Evolutionary conservation across 2,888 invertebrate genomes (phyloP).

Genomic region (Germaria angustata): DNA sequence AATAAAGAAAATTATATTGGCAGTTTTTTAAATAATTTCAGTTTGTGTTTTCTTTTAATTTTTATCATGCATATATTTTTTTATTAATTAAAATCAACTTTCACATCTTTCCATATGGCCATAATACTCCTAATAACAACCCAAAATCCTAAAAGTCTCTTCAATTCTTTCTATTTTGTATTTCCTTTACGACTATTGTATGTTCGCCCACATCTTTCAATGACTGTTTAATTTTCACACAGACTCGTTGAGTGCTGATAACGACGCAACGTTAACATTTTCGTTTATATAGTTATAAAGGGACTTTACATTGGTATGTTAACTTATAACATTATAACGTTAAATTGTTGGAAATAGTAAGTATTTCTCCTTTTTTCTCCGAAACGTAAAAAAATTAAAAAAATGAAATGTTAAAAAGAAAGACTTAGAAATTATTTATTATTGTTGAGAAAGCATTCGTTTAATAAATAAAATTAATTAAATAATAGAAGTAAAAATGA

Average conservation of each 20-base stretch:
- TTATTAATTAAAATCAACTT: conserved; percentile 50
- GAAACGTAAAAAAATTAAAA: conserved; percentile 2
- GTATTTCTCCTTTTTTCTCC: conserved; percentile 47
- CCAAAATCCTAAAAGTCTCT: conserved; percentile 5
- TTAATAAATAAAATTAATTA: no score
- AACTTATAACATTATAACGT: conserved; percentile 10
- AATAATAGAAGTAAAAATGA: no score
- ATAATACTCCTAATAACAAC: conserved; percentile 25
- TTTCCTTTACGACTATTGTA: not conserved
- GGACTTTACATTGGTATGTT: conserved; percentile 20
- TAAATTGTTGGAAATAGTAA: conserved; percentile 10
- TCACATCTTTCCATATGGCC: conserved; percentile 63
- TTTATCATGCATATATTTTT: not conserved
- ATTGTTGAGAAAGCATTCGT: no score
- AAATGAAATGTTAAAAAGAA: no score
- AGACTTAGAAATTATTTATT: no score
- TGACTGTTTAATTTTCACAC: conserved; percentile 1
- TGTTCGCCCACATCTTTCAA: conserved; percentile 47
- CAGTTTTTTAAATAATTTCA: not conserved
- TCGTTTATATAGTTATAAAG: not conserved
- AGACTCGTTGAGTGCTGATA: not conserved
- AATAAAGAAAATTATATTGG: not conserved
- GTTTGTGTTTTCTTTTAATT: not conserved
- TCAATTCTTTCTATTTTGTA: not conserved
- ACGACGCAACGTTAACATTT: conserved; percentile 40